Evolutionary conservation across 2,113 vertebrate genomes (phyloP), one percentile per base, ranked within the genome.

Genomic region (Asarcornis scutulata): DNA sequence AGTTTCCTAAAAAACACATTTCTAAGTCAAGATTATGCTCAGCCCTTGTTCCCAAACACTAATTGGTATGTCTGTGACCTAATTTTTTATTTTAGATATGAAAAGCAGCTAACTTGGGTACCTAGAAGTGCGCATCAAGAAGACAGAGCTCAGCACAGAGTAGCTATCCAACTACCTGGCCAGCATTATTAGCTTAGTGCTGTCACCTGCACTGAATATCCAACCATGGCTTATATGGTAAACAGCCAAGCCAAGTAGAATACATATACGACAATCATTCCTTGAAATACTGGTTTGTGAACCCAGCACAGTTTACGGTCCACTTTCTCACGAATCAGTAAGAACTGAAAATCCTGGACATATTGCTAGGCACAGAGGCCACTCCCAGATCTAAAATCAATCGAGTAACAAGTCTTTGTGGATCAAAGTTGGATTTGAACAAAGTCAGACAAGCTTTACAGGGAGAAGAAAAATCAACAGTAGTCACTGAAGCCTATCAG

Each of bases 1-100:
- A 77, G 67, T 69, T 80, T 98, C 98, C 98, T 98, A 52, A 78
- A 36, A 71, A 68, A 4, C 23, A 27, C 32, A 93, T 82, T 75
- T 17, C 2, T 29, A 78, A 73, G 13, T 77, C 42, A 86, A 77
- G n/a, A 62, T 53, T 59, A 60, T 31, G 17, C 5, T 27, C n/a
- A 75, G 21, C 2, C 13, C 42, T 18, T 76, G 22, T 7, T 83
- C 5, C 17, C 18, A 42, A 73, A 52, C 31, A 67, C 5, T n/a
- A 62, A 18, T 13, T 11, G 23, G 4, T 23, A 0, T 31, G 42
- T 12, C 11, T 26, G 15, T n/a, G 13, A 86, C 36, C 23, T 69
- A 83, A 67, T 75, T 38, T 55, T 67, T 21, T 20, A 55, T 7
- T 2, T 77, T 38, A 27, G 11, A 52, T 17, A 2, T 44, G 16